Evolutionary conservation across 2,113 vertebrate species (phyloP).

Genomic region (Sigmodon hispidus): DNA sequence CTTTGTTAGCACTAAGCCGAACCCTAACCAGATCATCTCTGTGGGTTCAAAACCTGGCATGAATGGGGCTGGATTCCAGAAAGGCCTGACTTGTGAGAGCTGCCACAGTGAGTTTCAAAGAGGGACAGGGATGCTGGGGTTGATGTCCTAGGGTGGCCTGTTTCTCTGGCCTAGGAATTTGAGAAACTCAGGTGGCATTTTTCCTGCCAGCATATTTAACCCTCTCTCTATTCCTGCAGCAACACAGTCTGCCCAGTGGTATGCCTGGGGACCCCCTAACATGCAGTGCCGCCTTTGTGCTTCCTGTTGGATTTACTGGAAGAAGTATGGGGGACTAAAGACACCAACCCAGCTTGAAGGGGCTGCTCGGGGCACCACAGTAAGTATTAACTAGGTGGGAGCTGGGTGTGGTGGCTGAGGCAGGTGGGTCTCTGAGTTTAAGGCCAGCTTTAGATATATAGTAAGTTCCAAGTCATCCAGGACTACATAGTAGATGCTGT

Average conservation of each 20-base stretch:
- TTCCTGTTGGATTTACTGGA: conserved; percentile 98
- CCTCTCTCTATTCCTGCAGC: conserved; percentile 69
- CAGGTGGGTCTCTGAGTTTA: background rate
- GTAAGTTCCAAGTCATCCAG: background rate
- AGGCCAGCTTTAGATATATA: background rate
- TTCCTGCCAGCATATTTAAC: background rate
- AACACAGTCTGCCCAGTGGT: conserved; percentile 96
- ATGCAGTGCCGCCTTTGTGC: conserved; percentile 97
- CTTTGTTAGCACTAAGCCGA: conserved; percentile 92
- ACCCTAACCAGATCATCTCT: conserved; percentile 96
- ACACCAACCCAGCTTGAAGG: conserved; percentile 96
- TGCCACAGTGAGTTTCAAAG: conserved; percentile 92
- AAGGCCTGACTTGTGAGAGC: conserved; percentile 95
- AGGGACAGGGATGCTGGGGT: background rate
- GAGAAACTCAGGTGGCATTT: background rate
- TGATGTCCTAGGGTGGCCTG: background rate
- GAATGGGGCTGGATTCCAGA: conserved; percentile 94
- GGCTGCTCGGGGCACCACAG: conserved; percentile 89
- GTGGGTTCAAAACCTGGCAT: conserved; percentile 93
- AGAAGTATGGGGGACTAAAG: conserved; percentile 96
- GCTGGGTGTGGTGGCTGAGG: background rate
- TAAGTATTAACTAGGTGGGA: conserved; percentile 78
- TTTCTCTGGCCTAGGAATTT: background rate
- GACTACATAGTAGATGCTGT: background rate
- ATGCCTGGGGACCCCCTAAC: conserved; percentile 97